phyloP scores from a whole-genome alignment of 2,888 invertebrate genomes.

The Dioctria rufipes region DNA sequence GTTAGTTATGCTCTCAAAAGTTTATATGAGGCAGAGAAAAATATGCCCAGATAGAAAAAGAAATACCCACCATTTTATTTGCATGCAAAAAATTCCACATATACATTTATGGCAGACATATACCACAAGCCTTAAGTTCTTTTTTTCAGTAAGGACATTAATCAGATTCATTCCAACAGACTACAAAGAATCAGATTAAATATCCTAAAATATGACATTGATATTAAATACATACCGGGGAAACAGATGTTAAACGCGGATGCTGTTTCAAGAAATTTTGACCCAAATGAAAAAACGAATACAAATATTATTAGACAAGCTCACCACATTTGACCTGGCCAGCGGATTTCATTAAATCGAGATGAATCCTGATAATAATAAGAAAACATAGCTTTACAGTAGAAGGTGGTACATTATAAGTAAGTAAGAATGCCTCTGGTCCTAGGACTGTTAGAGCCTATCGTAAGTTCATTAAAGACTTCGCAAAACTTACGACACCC shows the following conservation, averaged over 20 bases:
- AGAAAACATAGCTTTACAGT: no score
- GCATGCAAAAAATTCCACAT: background rate
- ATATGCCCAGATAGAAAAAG: slow-evolving; percentile 2
- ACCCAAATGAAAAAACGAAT: background rate
- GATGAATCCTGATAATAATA: no score
- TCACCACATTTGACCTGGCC: no score
- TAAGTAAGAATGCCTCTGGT: no score
- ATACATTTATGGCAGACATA: background rate
- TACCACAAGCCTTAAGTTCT: background rate
- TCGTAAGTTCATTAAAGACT: no score
- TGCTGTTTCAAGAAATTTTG: slow-evolving; percentile 11
- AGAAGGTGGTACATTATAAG: no score
- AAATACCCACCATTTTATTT: background rate
- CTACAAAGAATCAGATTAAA: background rate
- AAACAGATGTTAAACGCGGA: background rate
- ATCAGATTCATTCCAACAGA: background rate
- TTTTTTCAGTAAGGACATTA: background rate
- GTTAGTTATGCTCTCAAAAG: background rate
- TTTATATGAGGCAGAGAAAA: background rate
- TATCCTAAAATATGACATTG: background rate
- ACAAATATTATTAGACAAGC: no score
- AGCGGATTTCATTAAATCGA: no score
- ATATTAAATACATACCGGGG: background rate
- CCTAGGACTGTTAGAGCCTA: no score
- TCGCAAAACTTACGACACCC: no score